These are phyloP conservation scores for Lerema accius DNA, from an alignment of 1,140 invertebrate species.

Conservation along the genomic window DNA sequence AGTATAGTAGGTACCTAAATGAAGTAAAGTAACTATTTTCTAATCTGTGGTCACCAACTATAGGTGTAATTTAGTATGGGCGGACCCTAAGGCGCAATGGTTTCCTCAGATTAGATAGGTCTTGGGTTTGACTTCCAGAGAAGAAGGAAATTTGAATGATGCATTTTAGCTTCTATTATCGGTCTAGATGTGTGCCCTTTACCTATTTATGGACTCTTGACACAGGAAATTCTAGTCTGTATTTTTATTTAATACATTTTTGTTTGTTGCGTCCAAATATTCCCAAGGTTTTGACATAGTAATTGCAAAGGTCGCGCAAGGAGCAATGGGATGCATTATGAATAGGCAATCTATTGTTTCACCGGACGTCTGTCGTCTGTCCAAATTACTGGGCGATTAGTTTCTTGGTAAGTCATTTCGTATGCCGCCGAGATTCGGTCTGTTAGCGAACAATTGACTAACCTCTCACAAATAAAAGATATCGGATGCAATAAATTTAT, in stretches of 20 bases:
- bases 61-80: too few relatives aligned
- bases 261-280: background rate
- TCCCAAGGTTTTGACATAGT: constrained; percentile 30
- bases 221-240: too few relatives aligned
- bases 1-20: too few relatives aligned
- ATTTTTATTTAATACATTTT: background rate
- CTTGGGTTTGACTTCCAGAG: too few relatives aligned
- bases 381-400: constrained; percentile 67
- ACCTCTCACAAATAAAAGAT: constrained; percentile 42
- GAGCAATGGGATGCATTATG: constrained; percentile 52
- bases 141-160: too few relatives aligned
- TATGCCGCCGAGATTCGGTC: constrained; percentile 47
- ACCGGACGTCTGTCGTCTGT: constrained; percentile 62
- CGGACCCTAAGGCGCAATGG: too few relatives aligned
- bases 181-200: too few relatives aligned
- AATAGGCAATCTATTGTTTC: constrained; percentile 51
- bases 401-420: constrained; percentile 58
- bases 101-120: too few relatives aligned
- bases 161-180: too few relatives aligned
- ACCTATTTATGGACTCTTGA: too few relatives aligned
- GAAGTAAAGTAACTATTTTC: too few relatives aligned
- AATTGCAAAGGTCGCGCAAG: constrained; percentile 44
- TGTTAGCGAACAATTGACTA: constrained; percentile 29
- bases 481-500: constrained; percentile 51
- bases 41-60: too few relatives aligned